Conservation (phyloP, 2,888 invertebrate genomes). For the Sminthurinus aureus region DNA sequence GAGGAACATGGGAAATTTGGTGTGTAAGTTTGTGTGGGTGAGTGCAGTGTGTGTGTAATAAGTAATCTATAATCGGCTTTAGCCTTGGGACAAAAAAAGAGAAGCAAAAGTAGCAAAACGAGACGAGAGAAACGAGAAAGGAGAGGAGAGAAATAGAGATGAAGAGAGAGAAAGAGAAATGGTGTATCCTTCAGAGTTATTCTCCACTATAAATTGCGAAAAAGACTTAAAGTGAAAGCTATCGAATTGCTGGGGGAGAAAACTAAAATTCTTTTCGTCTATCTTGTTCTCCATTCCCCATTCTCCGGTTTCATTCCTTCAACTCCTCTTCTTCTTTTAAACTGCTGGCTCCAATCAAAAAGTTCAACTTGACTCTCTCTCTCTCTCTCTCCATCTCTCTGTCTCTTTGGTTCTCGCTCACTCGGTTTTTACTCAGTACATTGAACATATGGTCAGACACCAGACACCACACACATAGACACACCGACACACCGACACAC, state of each 20-base stretch:
- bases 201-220: constrained; percentile 11
- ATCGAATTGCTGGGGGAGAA: constrained; percentile 26
- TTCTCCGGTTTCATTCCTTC: constrained; percentile 1
- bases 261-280: constrained; percentile 16
- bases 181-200: constrained; percentile 18
- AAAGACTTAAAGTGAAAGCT: constrained; percentile 29
- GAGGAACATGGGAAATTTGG: too few species aligned
- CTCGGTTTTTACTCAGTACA: too few species aligned
- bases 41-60: too few species aligned
- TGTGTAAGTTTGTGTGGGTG: too few species aligned
- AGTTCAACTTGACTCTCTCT: constrained; percentile 2
- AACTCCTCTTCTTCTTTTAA: constrained; percentile 16
- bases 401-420: not conserved
- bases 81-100: not conserved
- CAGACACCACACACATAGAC: not conserved
- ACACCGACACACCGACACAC: not conserved
- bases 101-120: not conserved
- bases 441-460: not conserved
- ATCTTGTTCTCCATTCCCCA: not conserved
- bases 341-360: constrained; percentile 23
- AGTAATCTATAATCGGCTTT: too few species aligned
- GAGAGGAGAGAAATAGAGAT: not conserved
- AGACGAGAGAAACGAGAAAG: not conserved
- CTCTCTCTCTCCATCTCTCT: constrained; percentile 2
- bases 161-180: not conserved